Evolutionary conservation across 1,140 invertebrate genomes (phyloP), one percentile per base, ranked within the genome.

Genomic region (Formica selysi): DNA sequence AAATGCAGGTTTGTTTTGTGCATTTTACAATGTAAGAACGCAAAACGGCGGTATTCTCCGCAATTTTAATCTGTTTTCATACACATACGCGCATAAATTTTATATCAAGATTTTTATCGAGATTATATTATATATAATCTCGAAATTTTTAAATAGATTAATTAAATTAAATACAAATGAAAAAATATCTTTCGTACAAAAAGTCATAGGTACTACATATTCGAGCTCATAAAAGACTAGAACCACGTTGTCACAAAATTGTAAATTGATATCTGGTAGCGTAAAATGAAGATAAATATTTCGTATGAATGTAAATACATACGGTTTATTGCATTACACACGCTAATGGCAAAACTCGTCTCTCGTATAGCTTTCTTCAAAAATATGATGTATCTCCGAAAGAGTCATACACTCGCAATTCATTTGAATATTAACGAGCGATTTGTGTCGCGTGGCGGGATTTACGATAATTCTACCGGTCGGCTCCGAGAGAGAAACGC

Each of bases 361-460:
- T 54, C 41, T 32, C 3, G 3, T 32, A 36, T n/a, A 2, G 8
- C 76, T 41, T 38, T 68, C 76, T 11, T 80, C 48, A 71, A 80
- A 80, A 80, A 71, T 80, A 71, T 57, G 65, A 70, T 48, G 32
- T 57, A 80, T 70, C 51, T 51, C 38, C 65, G 65, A 71, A 44
- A 80, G 65, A 80, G 36, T 80, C 78, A 71, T 71, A 70, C 36
- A 80, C 59, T 80, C 65, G 26, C 44, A 51, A 51, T 51, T 51
- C 48, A 48, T 16, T 80, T 80, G 65, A 57, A 70, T 80, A 80
- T 80, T 80, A 80, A 80, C 65, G 65, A 41, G 48, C 78, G 48
- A 71, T 71, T 70, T 71, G 65, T 70, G 78, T 80, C 65, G 65
- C 64, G 44, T 36, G 61, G 32, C 8, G 19, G 51, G 22, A 80